phyloP scores from a whole-genome alignment of 2,113 vertebrate species.

The Hippocampus abdominalis region DNA sequence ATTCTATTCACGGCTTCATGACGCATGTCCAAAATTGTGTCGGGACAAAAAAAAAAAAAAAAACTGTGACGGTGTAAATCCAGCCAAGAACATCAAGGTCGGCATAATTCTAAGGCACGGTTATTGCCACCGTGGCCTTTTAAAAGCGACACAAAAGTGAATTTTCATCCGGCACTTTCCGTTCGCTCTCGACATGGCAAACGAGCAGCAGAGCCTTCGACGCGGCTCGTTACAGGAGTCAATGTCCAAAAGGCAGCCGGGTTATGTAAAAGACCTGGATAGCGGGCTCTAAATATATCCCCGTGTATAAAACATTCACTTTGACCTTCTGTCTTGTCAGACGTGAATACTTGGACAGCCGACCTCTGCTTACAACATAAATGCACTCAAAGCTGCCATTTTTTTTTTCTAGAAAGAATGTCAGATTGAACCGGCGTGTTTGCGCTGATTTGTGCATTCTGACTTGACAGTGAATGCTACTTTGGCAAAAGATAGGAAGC shows the following conservation, averaged over 20 bases:
- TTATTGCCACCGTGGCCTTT: constrained; percentile 22
- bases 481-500: constrained; percentile 44
- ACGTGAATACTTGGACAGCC: constrained; percentile 58
- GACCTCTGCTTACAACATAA: constrained; percentile 56
- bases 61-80: constrained; percentile 3
- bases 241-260: constrained; percentile 39
- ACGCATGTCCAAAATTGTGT: constrained; percentile 25
- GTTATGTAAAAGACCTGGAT: constrained; percentile 63
- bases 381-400: constrained; percentile 62
- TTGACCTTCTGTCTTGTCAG: constrained; percentile 70
- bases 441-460: constrained; percentile 35
- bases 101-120: constrained; percentile 33
- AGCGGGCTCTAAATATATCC: constrained; percentile 60
- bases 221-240: background rate
- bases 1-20: background rate
- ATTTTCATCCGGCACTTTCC: constrained; percentile 21
- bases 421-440: constrained; percentile 49
- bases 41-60: constrained; percentile 15
- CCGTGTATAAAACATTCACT: constrained; percentile 66
- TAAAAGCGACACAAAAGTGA: constrained; percentile 19
- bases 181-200: constrained; percentile 20
- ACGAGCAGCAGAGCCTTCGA: constrained; percentile 26
- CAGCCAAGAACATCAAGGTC: constrained; percentile 26
- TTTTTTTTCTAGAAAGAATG: constrained; percentile 39
- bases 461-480: constrained; percentile 45